phyloP scores from a whole-genome alignment of 2,888 invertebrate species.

The Galerucella pusilla region DNA sequence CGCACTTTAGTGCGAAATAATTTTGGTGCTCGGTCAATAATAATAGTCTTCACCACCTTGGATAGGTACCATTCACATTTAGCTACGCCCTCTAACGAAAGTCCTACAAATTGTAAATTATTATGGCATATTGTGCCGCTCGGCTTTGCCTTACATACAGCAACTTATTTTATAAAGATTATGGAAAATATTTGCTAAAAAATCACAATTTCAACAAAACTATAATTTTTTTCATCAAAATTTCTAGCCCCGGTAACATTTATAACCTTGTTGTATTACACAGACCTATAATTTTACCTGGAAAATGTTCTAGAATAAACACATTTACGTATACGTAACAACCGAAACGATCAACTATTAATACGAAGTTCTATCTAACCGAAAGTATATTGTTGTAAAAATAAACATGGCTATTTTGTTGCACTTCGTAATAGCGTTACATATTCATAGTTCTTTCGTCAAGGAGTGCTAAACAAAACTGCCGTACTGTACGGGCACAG shows the following conservation, averaged over 20 bases:
- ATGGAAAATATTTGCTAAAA: too few relatives aligned
- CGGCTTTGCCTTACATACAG: too few relatives aligned
- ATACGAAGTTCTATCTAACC: constrained; percentile 1
- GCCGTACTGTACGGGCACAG: constrained; percentile 27
- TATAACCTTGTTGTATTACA: constrained; percentile 2
- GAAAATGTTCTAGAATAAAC: constrained; percentile 13
- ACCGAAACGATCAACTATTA: neutral
- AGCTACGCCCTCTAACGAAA: too few relatives aligned
- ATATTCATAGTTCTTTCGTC: constrained; percentile 55
- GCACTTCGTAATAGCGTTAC: constrained; percentile 43
- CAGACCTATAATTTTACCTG: constrained; percentile 8
- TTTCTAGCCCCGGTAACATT: neutral
- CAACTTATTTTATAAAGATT: too few relatives aligned
- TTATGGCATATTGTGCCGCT: too few relatives aligned
- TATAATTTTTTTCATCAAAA: neutral
- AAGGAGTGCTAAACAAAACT: constrained; percentile 41
- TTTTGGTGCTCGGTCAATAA: too few relatives aligned
- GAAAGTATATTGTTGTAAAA: constrained; percentile 10
- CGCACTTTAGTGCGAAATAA: too few relatives aligned
- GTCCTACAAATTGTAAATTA: too few relatives aligned
- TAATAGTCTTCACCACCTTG: too few relatives aligned
- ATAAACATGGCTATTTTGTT: constrained; percentile 32
- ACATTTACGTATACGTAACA: neutral
- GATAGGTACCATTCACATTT: too few relatives aligned
- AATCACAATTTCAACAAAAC: neutral